A percentile compares a stretch with the other conserved stretches of the same genome.
Evolutionary conservation across 1,140 invertebrate species (phyloP).

Genomic region (Plectrocnemia conspersa): DNA sequence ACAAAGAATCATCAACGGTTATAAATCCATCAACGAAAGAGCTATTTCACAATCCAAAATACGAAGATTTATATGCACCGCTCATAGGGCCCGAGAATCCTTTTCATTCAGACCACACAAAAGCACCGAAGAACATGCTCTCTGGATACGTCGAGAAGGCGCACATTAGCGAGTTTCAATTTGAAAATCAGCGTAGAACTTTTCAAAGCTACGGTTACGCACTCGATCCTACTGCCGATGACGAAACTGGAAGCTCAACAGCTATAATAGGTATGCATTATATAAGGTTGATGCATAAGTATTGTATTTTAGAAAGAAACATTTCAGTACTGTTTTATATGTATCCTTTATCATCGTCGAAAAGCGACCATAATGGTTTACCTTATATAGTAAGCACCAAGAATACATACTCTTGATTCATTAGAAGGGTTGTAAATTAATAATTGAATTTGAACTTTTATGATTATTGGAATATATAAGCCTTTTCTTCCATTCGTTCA

Average conservation of each 20-base stretch:
- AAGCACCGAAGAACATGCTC: constrained; percentile 83
- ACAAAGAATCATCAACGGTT: constrained; percentile 54
- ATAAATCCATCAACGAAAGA: constrained; percentile 72
- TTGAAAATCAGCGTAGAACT: constrained; percentile 95
- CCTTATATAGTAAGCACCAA: too few relatives aligned
- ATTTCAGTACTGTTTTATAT: too few relatives aligned
- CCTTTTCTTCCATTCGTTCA: too few relatives aligned
- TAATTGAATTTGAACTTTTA: too few relatives aligned
- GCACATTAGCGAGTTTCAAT: constrained; percentile 95
- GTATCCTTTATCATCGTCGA: too few relatives aligned
- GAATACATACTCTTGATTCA: too few relatives aligned
- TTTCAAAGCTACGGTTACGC: constrained; percentile 96
- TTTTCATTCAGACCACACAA: constrained; percentile 83
- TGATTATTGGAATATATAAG: too few relatives aligned
- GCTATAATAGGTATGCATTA: too few relatives aligned
- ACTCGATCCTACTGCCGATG: constrained; percentile 84
- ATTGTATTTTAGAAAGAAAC: too few relatives aligned
- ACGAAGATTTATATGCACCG: constrained; percentile 86
- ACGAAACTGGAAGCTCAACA: constrained; percentile 55
- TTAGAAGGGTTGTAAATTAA: too few relatives aligned
- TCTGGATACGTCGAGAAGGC: constrained; percentile 93
- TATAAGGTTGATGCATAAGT: too few relatives aligned
- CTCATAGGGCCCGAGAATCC: constrained; percentile 87
- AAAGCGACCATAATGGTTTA: too few relatives aligned
- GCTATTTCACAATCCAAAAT: constrained; percentile 81